These are phyloP conservation scores for Zoanthus gigantus DNA, from an alignment of 92 coral and sea anemone genomes.

Conservation along the genomic window DNA sequence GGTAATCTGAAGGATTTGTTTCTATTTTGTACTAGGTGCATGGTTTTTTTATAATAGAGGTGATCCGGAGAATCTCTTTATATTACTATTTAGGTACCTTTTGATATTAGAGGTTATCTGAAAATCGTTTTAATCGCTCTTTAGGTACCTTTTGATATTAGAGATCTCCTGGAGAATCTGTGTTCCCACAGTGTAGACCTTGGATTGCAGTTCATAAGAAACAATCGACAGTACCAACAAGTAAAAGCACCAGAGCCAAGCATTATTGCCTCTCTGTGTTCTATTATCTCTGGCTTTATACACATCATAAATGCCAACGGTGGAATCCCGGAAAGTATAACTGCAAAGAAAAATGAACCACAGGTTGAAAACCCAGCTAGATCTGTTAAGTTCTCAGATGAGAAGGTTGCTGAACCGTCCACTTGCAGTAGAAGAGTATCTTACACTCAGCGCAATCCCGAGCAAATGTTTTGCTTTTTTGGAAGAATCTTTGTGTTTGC, in stretches of 20 bases:
- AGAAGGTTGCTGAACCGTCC: slow-evolving; percentile 50
- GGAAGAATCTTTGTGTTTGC: slow-evolving; percentile 90
- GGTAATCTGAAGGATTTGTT: no score
- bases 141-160: slow-evolving; percentile 72
- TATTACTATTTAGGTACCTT: no score
- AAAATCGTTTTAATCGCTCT: background rate
- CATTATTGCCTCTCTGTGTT: slow-evolving; percentile 76
- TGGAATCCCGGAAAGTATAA: slow-evolving; percentile 49
- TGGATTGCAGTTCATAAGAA: slow-evolving; percentile 80
- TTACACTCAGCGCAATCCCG: slow-evolving; percentile 73
- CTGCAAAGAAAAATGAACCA: slow-evolving; percentile 30
- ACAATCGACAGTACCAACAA: slow-evolving; percentile 68
- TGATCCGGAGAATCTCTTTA: no score
- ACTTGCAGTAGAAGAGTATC: slow-evolving; percentile 53
- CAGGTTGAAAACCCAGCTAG: slow-evolving; percentile 66
- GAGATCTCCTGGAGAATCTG: slow-evolving; percentile 69
- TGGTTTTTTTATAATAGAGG: slow-evolving; percentile 47
- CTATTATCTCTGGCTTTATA: slow-evolving; percentile 82
- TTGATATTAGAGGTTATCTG: no score
- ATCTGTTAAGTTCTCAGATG: slow-evolving; percentile 76
- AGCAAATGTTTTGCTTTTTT: slow-evolving; percentile 68
- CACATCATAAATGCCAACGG: slow-evolving; percentile 72
- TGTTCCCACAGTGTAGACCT: slow-evolving; percentile 82
- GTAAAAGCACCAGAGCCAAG: slow-evolving; percentile 81
- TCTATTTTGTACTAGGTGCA: slow-evolving; percentile 46